Base-by-base conservation (phyloP, 2,888 invertebrate species). In the Thereva nobilitata region DNA sequence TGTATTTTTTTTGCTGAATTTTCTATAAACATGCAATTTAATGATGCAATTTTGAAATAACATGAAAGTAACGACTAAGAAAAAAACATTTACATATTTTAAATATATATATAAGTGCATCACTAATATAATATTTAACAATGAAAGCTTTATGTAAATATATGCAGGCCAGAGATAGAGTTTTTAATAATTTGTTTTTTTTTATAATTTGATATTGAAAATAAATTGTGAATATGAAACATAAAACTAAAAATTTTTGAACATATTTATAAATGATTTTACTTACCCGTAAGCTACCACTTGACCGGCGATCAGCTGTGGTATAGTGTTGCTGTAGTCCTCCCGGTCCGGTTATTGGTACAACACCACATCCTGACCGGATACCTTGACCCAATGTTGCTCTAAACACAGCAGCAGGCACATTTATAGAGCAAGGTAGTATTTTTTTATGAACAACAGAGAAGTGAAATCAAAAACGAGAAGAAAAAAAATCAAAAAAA, bases 371-470 rank as follows among this genome's bases (percentile, higher is more conserved):
- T 75, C 80, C 80, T 73, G 79, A 80, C 69, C 81, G 79, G 71
- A 81, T 81, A 75, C 81, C 81, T 78, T 81, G 81, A 76, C 81
- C 80, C 77, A 81, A 78, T 72, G 80, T 80, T 74, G 81, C 76
- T 79, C 81, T 81, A 79, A 23, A 4, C 5, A 45, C 50, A 40
- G 52, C 64, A 53, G 35, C 52, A 65, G 53, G 61, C 64, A 67
- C 67, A 67, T 59, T n/a, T 44, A 8, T 42, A 42, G 9, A 8
- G 9, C 42, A 42, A 8, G 7, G 42, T 23, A 23, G n/a, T 10
- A 10, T 4, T 45, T 9, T 9, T 9, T 45, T 45, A 7, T 9
- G 47, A 69, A 61, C 67, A 69, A 59, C 59, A 69, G 56, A 69
- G 66, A 67, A 66, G 64, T 59, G 53, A 69, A 69, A 67, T 64